Percentiles rank a stretch among this genome's conserved stretches.
Conservation (phyloP, 2,113 vertebrate genomes). For the Puntigrus tetrazona region DNA sequence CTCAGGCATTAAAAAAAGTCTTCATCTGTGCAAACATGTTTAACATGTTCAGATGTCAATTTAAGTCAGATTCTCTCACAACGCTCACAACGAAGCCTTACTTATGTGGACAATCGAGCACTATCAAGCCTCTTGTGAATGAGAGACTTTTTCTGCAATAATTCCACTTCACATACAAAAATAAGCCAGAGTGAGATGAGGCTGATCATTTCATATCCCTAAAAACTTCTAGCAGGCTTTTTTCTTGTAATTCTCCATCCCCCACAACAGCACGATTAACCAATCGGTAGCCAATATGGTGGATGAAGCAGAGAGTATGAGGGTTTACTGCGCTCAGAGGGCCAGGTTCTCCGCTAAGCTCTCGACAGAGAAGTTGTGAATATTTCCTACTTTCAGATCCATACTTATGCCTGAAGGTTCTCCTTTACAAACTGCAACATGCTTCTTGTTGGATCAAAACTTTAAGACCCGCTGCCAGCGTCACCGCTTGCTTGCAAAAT, state of each 20-base stretch:
- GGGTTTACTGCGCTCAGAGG: conserved; percentile 25
- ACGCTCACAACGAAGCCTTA: conserved; percentile 26
- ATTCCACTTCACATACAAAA: conserved; percentile 31
- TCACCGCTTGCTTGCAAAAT: conserved; percentile 46
- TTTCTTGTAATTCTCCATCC: conserved; percentile 4
- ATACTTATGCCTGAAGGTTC: conserved; percentile 36
- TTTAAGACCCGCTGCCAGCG: conserved; percentile 36
- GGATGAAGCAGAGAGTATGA: background rate
- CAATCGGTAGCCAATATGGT: conserved; percentile 12
- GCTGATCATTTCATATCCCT: conserved; percentile 32
- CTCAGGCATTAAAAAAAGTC: background rate
- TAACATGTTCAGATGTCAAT: conserved; percentile 5
- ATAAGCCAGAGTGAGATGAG: background rate
- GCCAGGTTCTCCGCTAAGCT: conserved; percentile 25
- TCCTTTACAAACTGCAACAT: conserved; percentile 25
- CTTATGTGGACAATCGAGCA: background rate
- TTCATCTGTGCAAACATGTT: conserved; percentile 10
- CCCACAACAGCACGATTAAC: background rate
- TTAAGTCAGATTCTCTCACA: background rate
- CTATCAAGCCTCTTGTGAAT: conserved; percentile 8
- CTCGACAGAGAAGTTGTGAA: conserved; percentile 31
- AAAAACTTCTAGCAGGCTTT: conserved; percentile 28
- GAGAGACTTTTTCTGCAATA: conserved; percentile 14
- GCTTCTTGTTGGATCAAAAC: conserved; percentile 31
- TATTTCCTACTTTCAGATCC: conserved; percentile 24